phyloP scores from a whole-genome alignment of 2,113 vertebrate species.

The Ceuthmochares aereus region DNA sequence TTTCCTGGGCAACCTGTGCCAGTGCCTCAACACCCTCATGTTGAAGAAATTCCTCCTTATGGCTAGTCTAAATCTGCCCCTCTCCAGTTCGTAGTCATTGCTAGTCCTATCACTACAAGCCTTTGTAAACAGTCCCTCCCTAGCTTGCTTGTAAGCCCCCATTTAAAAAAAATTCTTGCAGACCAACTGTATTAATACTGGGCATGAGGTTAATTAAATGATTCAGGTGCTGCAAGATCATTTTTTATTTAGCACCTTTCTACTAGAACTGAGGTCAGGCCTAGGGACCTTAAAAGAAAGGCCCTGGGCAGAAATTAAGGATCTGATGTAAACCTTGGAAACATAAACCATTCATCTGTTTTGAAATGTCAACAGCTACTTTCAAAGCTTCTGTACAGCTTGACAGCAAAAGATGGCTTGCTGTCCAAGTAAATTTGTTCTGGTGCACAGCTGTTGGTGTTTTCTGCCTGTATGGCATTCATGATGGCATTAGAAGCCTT shows the following conservation, averaged over 20 bases:
- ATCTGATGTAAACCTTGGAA: background rate
- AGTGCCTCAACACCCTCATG: too few relatives aligned
- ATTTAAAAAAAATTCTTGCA: background rate
- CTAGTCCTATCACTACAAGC: too few relatives aligned
- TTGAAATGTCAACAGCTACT: background rate
- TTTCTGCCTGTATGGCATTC: background rate
- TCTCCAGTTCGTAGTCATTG: too few relatives aligned
- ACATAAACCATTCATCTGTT: background rate
- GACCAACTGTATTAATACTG: background rate
- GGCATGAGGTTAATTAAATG: rapidly evolving
- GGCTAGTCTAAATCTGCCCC: too few relatives aligned
- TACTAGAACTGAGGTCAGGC: background rate
- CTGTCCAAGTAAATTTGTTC: background rate
- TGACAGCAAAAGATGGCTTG: rapidly evolving
- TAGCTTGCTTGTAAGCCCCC: too few relatives aligned
- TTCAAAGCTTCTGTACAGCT: background rate
- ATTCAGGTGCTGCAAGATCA: background rate
- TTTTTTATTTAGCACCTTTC: background rate
- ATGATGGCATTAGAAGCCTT: background rate
- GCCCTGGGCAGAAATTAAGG: background rate
- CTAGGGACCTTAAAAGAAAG: background rate
- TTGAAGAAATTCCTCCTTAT: too few relatives aligned
- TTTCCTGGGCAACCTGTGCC: too few relatives aligned
- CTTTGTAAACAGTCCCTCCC: too few relatives aligned
- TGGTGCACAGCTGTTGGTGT: background rate